Evolutionary conservation across 2,888 invertebrate species (phyloP).

Genomic region (Eulithis prunata): DNA sequence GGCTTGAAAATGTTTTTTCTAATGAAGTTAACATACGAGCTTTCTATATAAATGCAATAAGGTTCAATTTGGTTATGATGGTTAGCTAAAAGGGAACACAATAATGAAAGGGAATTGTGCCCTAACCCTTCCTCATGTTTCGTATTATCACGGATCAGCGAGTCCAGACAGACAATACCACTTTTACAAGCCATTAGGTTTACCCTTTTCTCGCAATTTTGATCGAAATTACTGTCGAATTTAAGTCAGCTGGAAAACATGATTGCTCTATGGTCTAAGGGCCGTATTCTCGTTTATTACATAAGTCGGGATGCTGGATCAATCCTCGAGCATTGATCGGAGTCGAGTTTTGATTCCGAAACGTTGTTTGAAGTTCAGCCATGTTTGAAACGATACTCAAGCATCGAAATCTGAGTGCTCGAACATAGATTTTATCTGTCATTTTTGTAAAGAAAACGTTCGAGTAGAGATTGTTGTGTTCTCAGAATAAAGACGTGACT

Average conservation of each 20-base stretch:
- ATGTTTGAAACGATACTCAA: too few species aligned
- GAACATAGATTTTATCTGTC: too few species aligned
- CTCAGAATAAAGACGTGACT: too few species aligned
- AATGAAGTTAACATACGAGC: slow-evolving; percentile 33
- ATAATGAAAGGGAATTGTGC: slow-evolving; percentile 11
- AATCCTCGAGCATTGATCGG: too few species aligned
- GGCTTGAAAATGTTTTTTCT: slow-evolving; percentile 10
- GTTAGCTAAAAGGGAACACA: slow-evolving; percentile 25
- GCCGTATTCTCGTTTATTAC: too few species aligned
- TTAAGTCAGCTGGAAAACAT: neutral
- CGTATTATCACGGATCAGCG: slow-evolving; percentile 35
- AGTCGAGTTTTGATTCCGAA: too few species aligned
- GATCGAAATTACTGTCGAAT: neutral
- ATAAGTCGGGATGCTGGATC: too few species aligned
- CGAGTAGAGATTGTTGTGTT: too few species aligned
- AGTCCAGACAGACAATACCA: slow-evolving; percentile 15
- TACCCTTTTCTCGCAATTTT: neutral
- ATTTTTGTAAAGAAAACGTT: too few species aligned
- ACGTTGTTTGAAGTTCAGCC: too few species aligned
- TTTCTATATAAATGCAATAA: slow-evolving; percentile 52
- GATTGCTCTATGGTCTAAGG: too few species aligned
- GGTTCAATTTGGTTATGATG: slow-evolving; percentile 46
- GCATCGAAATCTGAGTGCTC: too few species aligned
- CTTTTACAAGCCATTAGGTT: slow-evolving; percentile 3
- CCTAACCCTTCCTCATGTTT: slow-evolving; percentile 34